phyloP scores from a whole-genome alignment of 37 sponge, comb jelly and placozoan species.

The Eunapius fragilis region DNA sequence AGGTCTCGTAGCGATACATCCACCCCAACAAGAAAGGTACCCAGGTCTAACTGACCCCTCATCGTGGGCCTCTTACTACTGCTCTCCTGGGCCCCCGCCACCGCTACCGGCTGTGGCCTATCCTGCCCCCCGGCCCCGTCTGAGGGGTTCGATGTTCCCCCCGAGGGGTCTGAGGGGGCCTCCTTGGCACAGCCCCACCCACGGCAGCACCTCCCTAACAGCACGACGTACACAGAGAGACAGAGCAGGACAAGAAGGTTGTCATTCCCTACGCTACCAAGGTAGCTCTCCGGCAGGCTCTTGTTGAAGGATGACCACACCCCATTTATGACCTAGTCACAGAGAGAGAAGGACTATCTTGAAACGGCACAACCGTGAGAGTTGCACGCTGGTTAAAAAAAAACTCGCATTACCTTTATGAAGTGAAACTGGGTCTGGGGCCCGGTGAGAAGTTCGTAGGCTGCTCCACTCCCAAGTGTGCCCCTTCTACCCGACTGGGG shows the following conservation, averaged over 20 bases:
- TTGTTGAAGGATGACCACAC: slow-evolving; percentile 35
- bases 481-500: slow-evolving; percentile 29
- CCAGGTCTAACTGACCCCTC: slow-evolving; percentile 60
- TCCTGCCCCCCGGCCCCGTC: neutral
- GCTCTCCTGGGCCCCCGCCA: slow-evolving; percentile 2
- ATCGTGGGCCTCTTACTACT: slow-evolving; percentile 6
- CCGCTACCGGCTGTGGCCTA: neutral
- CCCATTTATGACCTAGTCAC: slow-evolving; percentile 55
- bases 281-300: slow-evolving; percentile 27
- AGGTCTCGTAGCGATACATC: slow-evolving; percentile 64
- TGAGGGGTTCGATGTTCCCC: neutral
- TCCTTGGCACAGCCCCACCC: slow-evolving; percentile 62
- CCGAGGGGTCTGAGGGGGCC: neutral
- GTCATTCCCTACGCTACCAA: slow-evolving; percentile 3
- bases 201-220: slow-evolving; percentile 80
- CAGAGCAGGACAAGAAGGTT: slow-evolving; percentile 43
- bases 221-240: slow-evolving; percentile 46
- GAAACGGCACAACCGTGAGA: too few relatives aligned
- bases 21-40: slow-evolving; percentile 80
- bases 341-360: neutral
- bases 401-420: slow-evolving; percentile 41
- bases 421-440: slow-evolving; percentile 60
- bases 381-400: too few relatives aligned
- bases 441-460: slow-evolving; percentile 38
- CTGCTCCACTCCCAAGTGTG: neutral